Percentiles rank a stretch among this genome's conserved stretches.
These are phyloP conservation scores for Podabrus alpinus DNA, from an alignment of 2,888 invertebrate species.

Conservation along the genomic window DNA sequence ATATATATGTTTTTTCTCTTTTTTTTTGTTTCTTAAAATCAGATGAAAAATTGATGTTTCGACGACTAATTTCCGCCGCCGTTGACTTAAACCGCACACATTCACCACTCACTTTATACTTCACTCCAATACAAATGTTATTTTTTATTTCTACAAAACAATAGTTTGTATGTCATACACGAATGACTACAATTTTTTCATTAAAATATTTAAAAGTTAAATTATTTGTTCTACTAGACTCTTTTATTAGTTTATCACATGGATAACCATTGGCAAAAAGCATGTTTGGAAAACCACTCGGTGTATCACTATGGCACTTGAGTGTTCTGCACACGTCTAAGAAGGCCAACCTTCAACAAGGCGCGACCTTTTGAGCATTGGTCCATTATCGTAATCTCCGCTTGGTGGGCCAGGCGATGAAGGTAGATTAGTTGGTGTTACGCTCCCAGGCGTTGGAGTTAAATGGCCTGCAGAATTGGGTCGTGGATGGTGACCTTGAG, in stretches of 20 bases:
- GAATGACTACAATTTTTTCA: conserved; percentile 45
- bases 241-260: conserved; percentile 54
- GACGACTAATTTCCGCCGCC: conserved; percentile 25
- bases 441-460: conserved; percentile 70
- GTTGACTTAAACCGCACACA: conserved; percentile 47
- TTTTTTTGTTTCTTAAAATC: conserved; percentile 13
- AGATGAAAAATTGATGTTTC: conserved; percentile 32
- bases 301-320: conserved; percentile 55
- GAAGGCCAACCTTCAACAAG: conserved; percentile 90
- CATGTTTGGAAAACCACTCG: conserved; percentile 49
- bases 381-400: conserved; percentile 69
- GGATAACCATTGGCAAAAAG: conserved; percentile 56
- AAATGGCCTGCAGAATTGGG: conserved; percentile 64
- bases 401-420: conserved; percentile 63
- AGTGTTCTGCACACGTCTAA: conserved; percentile 61
- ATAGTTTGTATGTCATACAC: conserved; percentile 43
- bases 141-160: conserved; percentile 34
- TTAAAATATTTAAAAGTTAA: conserved; percentile 42
- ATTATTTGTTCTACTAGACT: conserved; percentile 48
- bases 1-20: conserved; percentile 37
- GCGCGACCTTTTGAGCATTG: conserved; percentile 81
- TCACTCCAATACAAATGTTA: conserved; percentile 44
- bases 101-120: conserved; percentile 45
- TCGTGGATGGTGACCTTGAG: conserved; percentile 58
- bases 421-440: conserved; percentile 82